These are phyloP conservation scores for Orius insidiosus DNA, from an alignment of 1,140 invertebrate genomes.

Conservation along the genomic window DNA sequence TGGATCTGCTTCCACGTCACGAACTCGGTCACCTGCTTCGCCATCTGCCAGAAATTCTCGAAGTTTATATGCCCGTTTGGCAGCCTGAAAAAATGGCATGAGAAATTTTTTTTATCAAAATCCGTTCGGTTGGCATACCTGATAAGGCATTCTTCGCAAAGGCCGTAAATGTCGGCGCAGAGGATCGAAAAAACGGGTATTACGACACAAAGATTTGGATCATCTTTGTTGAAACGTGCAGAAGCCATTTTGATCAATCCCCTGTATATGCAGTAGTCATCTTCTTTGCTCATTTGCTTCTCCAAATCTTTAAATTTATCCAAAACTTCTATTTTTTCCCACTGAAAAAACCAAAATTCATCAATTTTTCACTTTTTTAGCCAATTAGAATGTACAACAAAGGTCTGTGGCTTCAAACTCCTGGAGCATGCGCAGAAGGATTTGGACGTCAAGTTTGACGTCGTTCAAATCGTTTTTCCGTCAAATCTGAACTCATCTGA, in stretches of 20 bases:
- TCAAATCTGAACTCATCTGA: too few relatives aligned
- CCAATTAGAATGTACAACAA: too few relatives aligned
- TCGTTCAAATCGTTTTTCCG: too few relatives aligned
- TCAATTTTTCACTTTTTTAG: too few relatives aligned
- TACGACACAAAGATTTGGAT: conserved; percentile 7
- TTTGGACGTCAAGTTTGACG: too few relatives aligned
- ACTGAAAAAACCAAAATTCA: conserved; percentile 15
- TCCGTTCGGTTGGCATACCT: too few relatives aligned
- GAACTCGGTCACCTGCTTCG: conserved; percentile 47
- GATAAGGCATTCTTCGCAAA: conserved; percentile 16
- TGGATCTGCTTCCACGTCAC: conserved; percentile 51
- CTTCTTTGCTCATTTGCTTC: conserved; percentile 1
- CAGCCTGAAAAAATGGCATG: too few relatives aligned
- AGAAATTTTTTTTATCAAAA: too few relatives aligned
- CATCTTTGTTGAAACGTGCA: not conserved
- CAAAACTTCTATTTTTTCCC: conserved; percentile 4
- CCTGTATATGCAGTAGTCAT: conserved; percentile 15
- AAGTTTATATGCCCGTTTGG: conserved; percentile 48
- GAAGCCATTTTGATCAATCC: conserved; percentile 6
- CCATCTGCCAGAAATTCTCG: conserved; percentile 49
- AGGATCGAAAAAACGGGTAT: conserved; percentile 13
- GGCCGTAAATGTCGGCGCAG: conserved; percentile 11
- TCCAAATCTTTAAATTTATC: conserved; percentile 9
- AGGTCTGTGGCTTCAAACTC: too few relatives aligned
- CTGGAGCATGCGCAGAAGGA: too few relatives aligned